A percentile compares a stretch with the other conserved stretches of the same genome.
Conservation (phyloP, 2,888 invertebrate genomes). For the Thymelicus lineola region DNA sequence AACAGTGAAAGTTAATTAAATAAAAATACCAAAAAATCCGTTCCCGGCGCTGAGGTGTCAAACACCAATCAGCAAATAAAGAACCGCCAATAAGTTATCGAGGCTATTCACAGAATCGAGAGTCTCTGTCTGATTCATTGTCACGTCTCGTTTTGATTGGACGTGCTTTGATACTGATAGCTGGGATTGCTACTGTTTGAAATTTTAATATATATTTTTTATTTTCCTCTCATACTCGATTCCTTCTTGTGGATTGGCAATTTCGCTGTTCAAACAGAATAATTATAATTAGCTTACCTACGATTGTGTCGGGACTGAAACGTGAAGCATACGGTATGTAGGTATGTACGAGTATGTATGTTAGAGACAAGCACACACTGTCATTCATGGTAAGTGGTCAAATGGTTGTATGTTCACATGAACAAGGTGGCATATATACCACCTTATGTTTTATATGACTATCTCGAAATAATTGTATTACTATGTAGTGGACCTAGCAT, state of each 20-base stretch:
- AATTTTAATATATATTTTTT: constrained; percentile 77
- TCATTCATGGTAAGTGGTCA: too few species aligned
- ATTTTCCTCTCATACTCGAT: constrained; percentile 75
- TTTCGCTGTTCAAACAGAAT: not conserved
- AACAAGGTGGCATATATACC: too few species aligned
- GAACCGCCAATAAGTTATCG: constrained; percentile 80
- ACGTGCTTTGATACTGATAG: constrained; percentile 84
- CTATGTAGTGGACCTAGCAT: too few species aligned
- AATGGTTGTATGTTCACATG: too few species aligned
- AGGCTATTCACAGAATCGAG: constrained; percentile 77
- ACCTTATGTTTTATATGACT: too few species aligned
- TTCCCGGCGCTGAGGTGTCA: constrained; percentile 69
- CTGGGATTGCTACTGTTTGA: constrained; percentile 77
- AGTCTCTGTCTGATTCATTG: constrained; percentile 78
- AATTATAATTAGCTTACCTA: not conserved
- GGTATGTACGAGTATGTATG: too few species aligned
- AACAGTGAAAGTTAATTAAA: constrained; percentile 75
- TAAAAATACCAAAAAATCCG: constrained; percentile 74
- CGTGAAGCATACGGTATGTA: too few species aligned
- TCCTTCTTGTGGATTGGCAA: constrained; percentile 74
- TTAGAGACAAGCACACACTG: too few species aligned
- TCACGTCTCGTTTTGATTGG: constrained; percentile 83
- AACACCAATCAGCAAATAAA: constrained; percentile 82
- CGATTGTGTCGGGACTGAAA: too few species aligned
- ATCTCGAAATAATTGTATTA: too few species aligned